phyloP scores from a whole-genome alignment of 2,888 invertebrate species.

The Troides oblongomaculatus region DNA sequence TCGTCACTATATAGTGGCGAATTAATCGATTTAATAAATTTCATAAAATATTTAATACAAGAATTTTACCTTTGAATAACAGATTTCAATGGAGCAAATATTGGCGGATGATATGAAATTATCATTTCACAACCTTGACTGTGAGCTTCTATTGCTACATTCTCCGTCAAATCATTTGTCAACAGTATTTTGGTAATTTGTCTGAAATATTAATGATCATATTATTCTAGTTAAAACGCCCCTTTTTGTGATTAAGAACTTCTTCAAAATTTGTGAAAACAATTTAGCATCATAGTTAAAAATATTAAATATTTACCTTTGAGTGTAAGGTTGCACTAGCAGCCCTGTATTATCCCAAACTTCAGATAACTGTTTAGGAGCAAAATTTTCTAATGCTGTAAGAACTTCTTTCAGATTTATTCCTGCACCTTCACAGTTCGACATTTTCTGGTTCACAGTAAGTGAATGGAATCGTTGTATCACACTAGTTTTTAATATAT shows the following conservation, averaged over 20 bases:
- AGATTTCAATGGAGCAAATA: conserved; percentile 91
- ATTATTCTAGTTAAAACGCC: not conserved
- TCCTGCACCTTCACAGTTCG: conserved; percentile 59
- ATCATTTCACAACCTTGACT: conserved; percentile 86
- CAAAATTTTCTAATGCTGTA: conserved; percentile 83
- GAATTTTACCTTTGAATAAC: conserved; percentile 86
- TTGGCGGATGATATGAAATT: conserved; percentile 97
- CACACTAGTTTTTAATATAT: conserved; percentile 39
- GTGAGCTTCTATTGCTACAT: conserved; percentile 90
- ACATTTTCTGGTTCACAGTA: conserved; percentile 48
- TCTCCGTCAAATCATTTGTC: conserved; percentile 95
- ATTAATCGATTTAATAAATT: too few species aligned
- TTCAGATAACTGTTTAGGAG: conserved; percentile 86
- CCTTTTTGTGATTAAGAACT: too few species aligned
- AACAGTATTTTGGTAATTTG: conserved; percentile 85
- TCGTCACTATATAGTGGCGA: too few species aligned
- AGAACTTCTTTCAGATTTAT: conserved; percentile 76
- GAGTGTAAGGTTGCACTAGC: conserved; percentile 87
- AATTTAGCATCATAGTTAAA: not conserved
- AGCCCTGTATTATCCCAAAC: conserved; percentile 98
- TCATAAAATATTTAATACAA: not conserved
- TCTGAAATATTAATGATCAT: conserved; percentile 47
- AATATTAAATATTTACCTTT: conserved; percentile 56
- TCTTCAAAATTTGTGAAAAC: too few species aligned
- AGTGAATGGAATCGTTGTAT: conserved; percentile 43